phyloP scores from a whole-genome alignment of 2,888 invertebrate genomes.

The Antheraea yamamai region DNA sequence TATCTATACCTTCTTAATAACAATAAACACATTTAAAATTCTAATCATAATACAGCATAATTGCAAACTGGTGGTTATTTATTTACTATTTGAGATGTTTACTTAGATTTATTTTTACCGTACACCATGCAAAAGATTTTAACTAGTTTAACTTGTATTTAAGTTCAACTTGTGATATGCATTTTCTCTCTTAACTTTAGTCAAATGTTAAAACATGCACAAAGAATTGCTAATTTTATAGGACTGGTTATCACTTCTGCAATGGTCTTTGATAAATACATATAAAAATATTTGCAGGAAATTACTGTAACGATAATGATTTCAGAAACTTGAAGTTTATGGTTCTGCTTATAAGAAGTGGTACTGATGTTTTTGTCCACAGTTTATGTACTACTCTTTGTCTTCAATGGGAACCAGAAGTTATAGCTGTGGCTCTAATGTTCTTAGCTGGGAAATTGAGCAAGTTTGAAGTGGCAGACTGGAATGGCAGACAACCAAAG shows the following conservation, averaged over 20 bases:
- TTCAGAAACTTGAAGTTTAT: background rate
- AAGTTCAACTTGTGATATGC: too few species aligned
- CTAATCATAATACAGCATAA: too few species aligned
- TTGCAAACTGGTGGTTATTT: background rate
- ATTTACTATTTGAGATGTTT: background rate
- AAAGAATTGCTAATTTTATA: too few species aligned
- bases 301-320: background rate
- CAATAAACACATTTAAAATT: background rate
- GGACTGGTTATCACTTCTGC: background rate
- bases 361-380: conserved; percentile 25
- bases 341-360: background rate
- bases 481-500: conserved; percentile 89
- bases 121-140: background rate
- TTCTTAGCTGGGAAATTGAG: conserved; percentile 97
- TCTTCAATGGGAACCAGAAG: conserved; percentile 99
- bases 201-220: too few species aligned
- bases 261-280: background rate
- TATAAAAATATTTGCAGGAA: background rate
- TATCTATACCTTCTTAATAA: background rate
- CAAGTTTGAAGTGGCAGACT: conserved; percentile 97
- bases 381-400: conserved; percentile 97
- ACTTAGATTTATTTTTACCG: background rate
- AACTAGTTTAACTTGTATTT: background rate
- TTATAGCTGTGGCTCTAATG: conserved; percentile 98
- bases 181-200: too few species aligned